Evolutionary conservation across 2,888 invertebrate species (phyloP), one percentile per base, ranked within the genome.

Genomic region (Leucophenga montana): DNA sequence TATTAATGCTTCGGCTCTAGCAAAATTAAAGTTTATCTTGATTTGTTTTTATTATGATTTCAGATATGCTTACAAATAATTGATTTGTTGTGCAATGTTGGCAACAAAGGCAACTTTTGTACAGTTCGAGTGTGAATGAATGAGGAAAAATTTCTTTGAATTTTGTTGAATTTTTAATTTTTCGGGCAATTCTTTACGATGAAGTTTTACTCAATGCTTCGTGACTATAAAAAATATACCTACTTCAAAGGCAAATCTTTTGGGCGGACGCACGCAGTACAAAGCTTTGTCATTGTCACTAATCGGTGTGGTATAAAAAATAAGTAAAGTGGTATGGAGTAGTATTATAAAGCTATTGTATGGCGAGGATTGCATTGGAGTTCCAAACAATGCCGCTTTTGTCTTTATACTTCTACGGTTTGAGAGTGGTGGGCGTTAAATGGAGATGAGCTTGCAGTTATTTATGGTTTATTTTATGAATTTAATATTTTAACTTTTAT

Each of bases 71-170:
- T 8, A 39, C 8, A 39, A 39, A 77, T 75, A 77, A 77, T 78
- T 73, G 77, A 77, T 78, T 77, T 77, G 75, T 74, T 78, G 71
- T 78, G 78, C 74, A 77, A 75, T 68, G 71, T 22, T 20, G 46
- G 13, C 44, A 11, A 57, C 54, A 70, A 67, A 54, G 64, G 57
- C 68, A 69, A 62, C 61, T 9, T 22, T 20, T 31, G 54, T 61
- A 48, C 67, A 39, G 22, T 62, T n/a, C 46, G 48, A 72, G 18
- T 67, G 74, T 69, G 73, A 75, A 70, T 39, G 39, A 11, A 11
- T 39, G 39, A 8, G 71, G 68, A 69, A 70, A 67, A 65, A 67
- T 66, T 73, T 66, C 48, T 71, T 56, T 67, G 20, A 14, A 31
- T 50, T 22, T 16, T 61, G 62, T 67, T 59, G n/a, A 46, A 27